Base-by-base conservation (phyloP, 1,140 invertebrate genomes). In the Dendrolimus kikuchii region DNA sequence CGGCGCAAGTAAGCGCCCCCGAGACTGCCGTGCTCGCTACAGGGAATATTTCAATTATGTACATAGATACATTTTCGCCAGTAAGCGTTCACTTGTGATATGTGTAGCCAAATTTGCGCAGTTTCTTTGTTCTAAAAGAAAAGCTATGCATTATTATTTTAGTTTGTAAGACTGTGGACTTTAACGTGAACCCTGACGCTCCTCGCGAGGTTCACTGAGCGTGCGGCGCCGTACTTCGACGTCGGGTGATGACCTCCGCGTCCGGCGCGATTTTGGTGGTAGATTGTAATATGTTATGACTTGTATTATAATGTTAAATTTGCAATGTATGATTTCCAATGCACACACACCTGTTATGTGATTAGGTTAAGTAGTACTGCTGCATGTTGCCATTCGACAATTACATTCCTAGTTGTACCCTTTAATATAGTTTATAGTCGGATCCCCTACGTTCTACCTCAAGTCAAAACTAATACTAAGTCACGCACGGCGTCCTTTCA, bases 121-220 rank as follows among this genome's bases (percentile, higher is more conserved):
- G 77, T 86, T 86, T 86, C 81, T 84, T 86, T 86, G 83, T 86
- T 86, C 77, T 84, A 86, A 86, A 86, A 86, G 78, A 77, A 86
- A 86, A 84, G 81, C 83, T 84, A 81, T 86, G 78, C 80, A 79
- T 83, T 75, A 77, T 72, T 72, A 74, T 74, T 77, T 82, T 84
- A 82, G 55, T 71, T 67, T 64, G 63, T 81, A 81, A 74, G 71
- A 56, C 62, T 71, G 66, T 70, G 49, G 46, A 39, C 42, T 66
- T 23, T 23, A 23, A 23, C 23, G 23, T 23, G 23, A 23, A 23
- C 23, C 23, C 23, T 23, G 23, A 49, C 40, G 39, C 48, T 50
- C 49, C 49, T 23, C 39, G 23, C 49, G 60, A 64, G 60, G 66
- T 71, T 66, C 60, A 67, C 69, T 65, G 52, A 46, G 9, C 37